These are phyloP conservation scores for Engraulis encrasicolus DNA, from an alignment of 2,113 vertebrate genomes.

Conservation along the genomic window DNA sequence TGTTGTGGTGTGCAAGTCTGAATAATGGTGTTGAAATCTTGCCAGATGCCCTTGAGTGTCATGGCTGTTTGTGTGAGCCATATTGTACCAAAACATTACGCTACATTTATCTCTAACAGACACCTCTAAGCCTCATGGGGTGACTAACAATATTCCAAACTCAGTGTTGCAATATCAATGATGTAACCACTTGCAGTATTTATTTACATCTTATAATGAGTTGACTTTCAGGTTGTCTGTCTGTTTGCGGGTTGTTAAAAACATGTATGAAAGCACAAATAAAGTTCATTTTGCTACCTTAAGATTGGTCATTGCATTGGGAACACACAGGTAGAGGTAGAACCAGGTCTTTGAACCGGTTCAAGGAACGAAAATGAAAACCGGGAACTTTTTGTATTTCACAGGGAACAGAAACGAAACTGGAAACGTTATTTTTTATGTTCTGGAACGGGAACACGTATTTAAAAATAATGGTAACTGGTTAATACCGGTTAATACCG, in stretches of 20 bases:
- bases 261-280: not conserved
- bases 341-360: no score
- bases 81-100: not conserved
- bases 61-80: not conserved
- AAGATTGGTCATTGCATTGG: not conserved
- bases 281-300: slow-evolving; percentile 1
- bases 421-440: no score
- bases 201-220: not conserved
- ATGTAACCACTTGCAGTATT: not conserved
- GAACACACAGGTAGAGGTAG: no score
- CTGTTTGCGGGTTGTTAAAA: not conserved
- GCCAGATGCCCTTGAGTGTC: not conserved
- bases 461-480: no score
- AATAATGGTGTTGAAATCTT: not conserved
- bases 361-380: no score
- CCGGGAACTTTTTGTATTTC: no score
- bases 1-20: not conserved
- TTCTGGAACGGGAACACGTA: no score
- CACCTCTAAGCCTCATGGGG: not conserved
- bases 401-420: no score
- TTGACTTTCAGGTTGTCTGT: not conserved
- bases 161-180: not conserved
- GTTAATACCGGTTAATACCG: no score
- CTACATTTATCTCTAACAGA: not conserved
- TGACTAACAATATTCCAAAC: not conserved